Base-by-base conservation (phyloP, 2,888 invertebrate genomes). In the Eumacrocentrus americanus region DNA sequence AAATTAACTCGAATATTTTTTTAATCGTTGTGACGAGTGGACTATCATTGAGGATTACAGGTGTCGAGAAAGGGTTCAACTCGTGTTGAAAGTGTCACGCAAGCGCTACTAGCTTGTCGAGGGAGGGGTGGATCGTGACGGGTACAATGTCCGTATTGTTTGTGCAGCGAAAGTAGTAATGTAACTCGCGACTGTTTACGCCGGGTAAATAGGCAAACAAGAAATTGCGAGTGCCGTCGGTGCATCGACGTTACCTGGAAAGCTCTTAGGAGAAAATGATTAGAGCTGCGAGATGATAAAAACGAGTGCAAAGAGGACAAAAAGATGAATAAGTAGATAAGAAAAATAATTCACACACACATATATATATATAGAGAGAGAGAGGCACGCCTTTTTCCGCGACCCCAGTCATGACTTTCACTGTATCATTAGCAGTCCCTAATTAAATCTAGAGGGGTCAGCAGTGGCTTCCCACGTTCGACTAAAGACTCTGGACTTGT, bases 181-280 rank as follows among this genome's bases (percentile, higher is more conserved):
- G 16, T 38, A 53, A 44, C 63, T 60, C 48, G 62, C 61, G 62
- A 65, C 63, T 67, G 65, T 71, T 68, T 70, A 68, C 71, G 58
- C 59, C 61, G 63, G 59, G 68, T 66, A 73, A 73, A 73, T 68
- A 71, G 65, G 67, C 67, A 70, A 69, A 73, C 68, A 69, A 71
- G 68, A 65, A 73, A 72, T 69, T 70, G 66, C 63, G 58, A n/a
- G n/a, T n/a, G n/a, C n/a, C n/a, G n/a, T n/a, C n/a, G n/a, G n/a
- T n/a, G n/a, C n/a, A n/a, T n/a, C n/a, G n/a, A n/a, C n/a, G n/a
- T n/a, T n/a, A n/a, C n/a, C n/a, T n/a, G n/a, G n/a, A n/a, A n/a
- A n/a, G n/a, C n/a, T n/a, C n/a, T n/a, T n/a, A n/a, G n/a, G n/a
- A n/a, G n/a, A n/a, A n/a, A n/a, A n/a, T n/a, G n/a, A n/a, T n/a